These are phyloP conservation scores for Eubasilissa regina DNA, from an alignment of 1,140 invertebrate genomes.

Conservation along the genomic window DNA sequence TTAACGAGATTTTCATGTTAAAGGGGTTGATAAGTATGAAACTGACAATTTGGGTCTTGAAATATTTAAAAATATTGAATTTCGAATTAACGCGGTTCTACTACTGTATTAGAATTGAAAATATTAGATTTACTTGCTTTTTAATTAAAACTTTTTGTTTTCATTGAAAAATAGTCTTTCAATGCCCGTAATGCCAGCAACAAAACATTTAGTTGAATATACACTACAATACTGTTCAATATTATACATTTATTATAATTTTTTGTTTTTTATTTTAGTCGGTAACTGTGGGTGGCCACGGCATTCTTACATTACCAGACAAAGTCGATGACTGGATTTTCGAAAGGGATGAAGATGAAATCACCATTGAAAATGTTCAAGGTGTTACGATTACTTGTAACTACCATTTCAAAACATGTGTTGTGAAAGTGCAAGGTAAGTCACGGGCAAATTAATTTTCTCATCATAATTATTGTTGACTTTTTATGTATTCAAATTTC, in stretches of 20 bases:
- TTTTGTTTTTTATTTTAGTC: slow-evolving; percentile 45
- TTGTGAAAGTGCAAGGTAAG: slow-evolving; percentile 51
- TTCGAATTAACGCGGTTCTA: too few relatives aligned
- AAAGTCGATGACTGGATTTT: slow-evolving; percentile 53
- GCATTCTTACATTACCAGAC: slow-evolving; percentile 41
- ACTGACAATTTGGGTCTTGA: too few relatives aligned
- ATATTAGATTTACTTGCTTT: too few relatives aligned
- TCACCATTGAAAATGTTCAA: slow-evolving; percentile 39
- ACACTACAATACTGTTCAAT: too few relatives aligned
- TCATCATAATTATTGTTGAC: not conserved
- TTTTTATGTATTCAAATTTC: not conserved
- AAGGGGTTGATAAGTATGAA: too few relatives aligned
- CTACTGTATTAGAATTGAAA: too few relatives aligned
- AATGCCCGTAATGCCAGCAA: too few relatives aligned
- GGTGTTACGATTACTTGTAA: slow-evolving; percentile 51
- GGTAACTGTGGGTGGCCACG: slow-evolving; percentile 39
- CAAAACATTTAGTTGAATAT: too few relatives aligned
- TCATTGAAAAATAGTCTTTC: too few relatives aligned
- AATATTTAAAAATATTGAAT: too few relatives aligned
- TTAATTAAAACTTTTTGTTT: too few relatives aligned
- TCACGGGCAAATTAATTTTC: not conserved
- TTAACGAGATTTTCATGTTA: too few relatives aligned
- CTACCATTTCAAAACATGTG: slow-evolving; percentile 53
- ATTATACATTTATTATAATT: not conserved
- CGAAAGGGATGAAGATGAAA: slow-evolving; percentile 52